Evolutionary conservation across 2,113 vertebrate genomes (phyloP), one percentile per base, ranked within the genome.

Genomic region (Lepisosteus osseus): DNA sequence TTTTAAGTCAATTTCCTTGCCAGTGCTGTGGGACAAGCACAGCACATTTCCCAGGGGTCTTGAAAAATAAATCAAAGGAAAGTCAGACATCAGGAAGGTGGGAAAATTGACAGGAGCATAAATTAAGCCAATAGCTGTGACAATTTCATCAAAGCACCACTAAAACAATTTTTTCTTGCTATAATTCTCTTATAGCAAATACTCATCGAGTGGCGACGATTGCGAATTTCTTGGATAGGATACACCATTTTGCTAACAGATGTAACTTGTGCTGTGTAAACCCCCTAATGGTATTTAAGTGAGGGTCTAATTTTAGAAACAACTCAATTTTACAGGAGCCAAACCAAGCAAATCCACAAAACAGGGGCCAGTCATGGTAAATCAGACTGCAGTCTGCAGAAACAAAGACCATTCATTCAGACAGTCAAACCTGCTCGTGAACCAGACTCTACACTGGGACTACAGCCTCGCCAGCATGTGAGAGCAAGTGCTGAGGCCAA

Each of bases 401-500:
- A 87, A 91, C 90, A 92, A 91, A 92, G 88, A 85, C 79, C 74
- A 86, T 74, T 84, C 86, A 89, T 90, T 92, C 87, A 90, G 86
- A 72, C 78, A 12, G 77, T 82, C 79, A 78, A 80, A 85, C 85
- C 86, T 81, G 86, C 84, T 81, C 78, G 85, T 87, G 86, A 90
- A 89, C 88, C 80, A 76, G 79, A 87, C 84, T 86, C 82, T 76
- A 85, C 89, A 85, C 79, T 81, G 72, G 86, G 84, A 83, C 86
- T 86, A 85, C 82, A 63, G 68, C 1, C 47, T 47, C 61, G 85
- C 85, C 86, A 86, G 82, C 67, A 79, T 79, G 70, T 67, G 75
- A 80, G 79, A 61, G 80, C 79, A 78, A 77, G 82, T 83, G 79
- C 80, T 68, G 79, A 72, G 77, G 86, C 84, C 90, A 84, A 87